Conservation (phyloP, 1,140 invertebrate species). For the Drosophila tsacasi region DNA sequence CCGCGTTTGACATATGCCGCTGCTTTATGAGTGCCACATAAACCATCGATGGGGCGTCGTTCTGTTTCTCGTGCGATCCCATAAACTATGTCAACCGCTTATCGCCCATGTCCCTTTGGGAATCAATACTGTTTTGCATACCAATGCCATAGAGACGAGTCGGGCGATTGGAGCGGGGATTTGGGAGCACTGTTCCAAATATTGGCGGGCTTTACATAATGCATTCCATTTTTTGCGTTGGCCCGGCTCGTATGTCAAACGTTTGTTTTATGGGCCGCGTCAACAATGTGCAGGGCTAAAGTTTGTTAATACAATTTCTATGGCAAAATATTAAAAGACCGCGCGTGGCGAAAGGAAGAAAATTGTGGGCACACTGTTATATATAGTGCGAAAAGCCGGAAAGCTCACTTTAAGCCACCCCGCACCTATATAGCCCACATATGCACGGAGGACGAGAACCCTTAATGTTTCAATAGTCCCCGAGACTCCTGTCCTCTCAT, state of each 20-base stretch:
- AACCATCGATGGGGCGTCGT: constrained; percentile 45
- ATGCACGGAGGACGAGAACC: constrained; percentile 28
- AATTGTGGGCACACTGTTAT: constrained; percentile 31
- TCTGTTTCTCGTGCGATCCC: constrained; percentile 44
- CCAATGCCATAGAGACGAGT: constrained; percentile 70
- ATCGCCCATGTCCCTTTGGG: constrained; percentile 67
- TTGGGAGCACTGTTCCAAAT: constrained; percentile 36
- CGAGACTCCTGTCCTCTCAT: constrained; percentile 37
- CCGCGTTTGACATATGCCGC: constrained; percentile 41
- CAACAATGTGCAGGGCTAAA: constrained; percentile 58
- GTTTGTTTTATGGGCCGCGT: constrained; percentile 70
- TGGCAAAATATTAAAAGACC: constrained; percentile 65
- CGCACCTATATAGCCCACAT: constrained; percentile 9
- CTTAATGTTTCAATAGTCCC: constrained; percentile 79
- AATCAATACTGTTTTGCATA: constrained; percentile 81
- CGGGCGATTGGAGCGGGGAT: constrained; percentile 13
- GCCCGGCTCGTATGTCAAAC: constrained; percentile 65
- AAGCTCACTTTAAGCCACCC: constrained; percentile 59
- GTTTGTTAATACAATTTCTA: constrained; percentile 78
- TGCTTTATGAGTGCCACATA: constrained; percentile 49
- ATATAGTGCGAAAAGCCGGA: constrained; percentile 22
- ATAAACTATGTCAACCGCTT: constrained; percentile 77
- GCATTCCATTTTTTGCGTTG: constrained; percentile 37
- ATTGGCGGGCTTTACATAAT: constrained; percentile 43
- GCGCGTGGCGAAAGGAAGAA: constrained; percentile 10